Evolutionary conservation across 23 tunicate species (phyloP).

Genomic region (Diplosoma virens): DNA sequence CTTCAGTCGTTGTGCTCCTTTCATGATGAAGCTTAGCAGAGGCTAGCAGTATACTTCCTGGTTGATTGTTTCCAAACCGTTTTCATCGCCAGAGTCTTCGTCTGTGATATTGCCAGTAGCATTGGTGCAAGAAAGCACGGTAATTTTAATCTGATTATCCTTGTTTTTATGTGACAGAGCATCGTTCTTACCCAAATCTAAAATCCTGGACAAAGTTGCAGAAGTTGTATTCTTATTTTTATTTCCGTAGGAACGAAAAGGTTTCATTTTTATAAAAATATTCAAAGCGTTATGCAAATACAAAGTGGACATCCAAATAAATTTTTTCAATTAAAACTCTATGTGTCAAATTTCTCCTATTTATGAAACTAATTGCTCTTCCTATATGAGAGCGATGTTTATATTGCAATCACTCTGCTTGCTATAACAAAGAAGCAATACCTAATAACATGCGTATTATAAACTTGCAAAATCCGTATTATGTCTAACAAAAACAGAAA

Average conservation of each 20-base stretch:
- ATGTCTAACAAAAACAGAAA: too few relatives aligned
- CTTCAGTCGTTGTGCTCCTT: background rate
- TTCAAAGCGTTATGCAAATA: too few relatives aligned
- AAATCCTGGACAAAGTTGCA: background rate
- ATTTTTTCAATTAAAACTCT: too few relatives aligned
- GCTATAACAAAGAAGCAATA: too few relatives aligned
- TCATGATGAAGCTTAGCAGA: background rate
- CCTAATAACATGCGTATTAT: too few relatives aligned
- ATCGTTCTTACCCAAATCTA: background rate
- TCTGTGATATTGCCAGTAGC: slow-evolving; percentile 10
- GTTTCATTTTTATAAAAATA: background rate
- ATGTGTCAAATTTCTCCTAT: too few relatives aligned
- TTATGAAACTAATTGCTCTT: too few relatives aligned
- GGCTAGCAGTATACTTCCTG: background rate
- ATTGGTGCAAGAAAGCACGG: background rate
- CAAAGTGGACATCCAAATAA: too few relatives aligned
- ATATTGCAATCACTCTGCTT: too few relatives aligned
- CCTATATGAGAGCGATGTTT: too few relatives aligned
- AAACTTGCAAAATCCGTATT: too few relatives aligned
- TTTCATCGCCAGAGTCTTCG: slow-evolving; percentile 5
- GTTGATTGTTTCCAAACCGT: background rate
- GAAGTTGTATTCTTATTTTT: background rate
- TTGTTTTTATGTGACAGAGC: background rate
- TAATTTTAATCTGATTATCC: too few relatives aligned
- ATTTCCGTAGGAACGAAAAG: background rate